Conservation (phyloP, 2,797 vertebrate genomes). For the Crenichthys baileyi region DNA sequence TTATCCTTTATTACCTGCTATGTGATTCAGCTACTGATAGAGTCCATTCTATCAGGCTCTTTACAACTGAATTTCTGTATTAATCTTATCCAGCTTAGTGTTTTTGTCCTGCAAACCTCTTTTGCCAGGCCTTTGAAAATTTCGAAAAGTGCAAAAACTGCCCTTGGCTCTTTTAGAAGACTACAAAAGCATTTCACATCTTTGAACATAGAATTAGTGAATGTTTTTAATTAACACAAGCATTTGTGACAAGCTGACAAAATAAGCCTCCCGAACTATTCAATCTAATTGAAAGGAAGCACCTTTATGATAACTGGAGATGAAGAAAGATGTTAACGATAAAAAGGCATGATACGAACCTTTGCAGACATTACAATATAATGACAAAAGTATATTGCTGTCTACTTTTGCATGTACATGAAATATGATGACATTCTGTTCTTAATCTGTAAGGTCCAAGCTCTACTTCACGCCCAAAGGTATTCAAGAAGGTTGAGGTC, state of each 20-base stretch:
- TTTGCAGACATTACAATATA: neutral
- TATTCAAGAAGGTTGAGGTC: no score
- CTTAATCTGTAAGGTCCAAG: no score
- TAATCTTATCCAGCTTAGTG: slow-evolving; percentile 7
- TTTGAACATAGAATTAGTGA: neutral
- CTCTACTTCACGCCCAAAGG: no score
- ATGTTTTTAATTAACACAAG: neutral
- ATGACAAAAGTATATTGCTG: no score
- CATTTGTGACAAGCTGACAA: slow-evolving; percentile 4
- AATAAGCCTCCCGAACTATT: neutral
- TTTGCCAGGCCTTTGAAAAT: neutral
- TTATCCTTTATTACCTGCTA: slow-evolving; percentile 9
- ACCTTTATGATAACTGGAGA: neutral
- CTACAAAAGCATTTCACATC: neutral
- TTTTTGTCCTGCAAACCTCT: neutral
- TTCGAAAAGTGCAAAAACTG: neutral
- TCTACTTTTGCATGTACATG: no score
- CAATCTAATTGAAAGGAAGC: neutral
- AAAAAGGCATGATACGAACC: neutral
- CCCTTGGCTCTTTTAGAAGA: neutral
- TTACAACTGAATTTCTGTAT: neutral
- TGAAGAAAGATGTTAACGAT: neutral
- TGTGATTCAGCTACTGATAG: neutral
- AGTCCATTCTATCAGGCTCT: neutral
- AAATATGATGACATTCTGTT: no score